Evolutionary conservation across 92 coral and sea anemone species (phyloP).

Genomic region (Epizoanthus stellaris): DNA sequence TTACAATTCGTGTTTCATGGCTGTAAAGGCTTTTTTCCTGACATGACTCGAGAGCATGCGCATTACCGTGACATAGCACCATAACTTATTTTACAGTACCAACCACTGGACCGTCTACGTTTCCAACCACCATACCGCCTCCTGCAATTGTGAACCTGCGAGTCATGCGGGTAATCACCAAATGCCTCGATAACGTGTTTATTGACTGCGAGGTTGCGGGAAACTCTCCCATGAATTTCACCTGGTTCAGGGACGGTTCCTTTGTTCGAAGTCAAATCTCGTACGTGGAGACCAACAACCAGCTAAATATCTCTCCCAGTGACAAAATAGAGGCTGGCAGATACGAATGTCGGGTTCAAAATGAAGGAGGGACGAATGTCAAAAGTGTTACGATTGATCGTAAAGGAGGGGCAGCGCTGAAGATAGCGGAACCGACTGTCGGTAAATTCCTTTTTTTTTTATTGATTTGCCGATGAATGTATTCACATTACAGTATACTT

Average conservation of each 20-base stretch:
- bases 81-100: not conserved
- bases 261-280: not conserved
- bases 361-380: not conserved
- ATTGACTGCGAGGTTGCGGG: conserved; percentile 12
- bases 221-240: not conserved
- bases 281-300: not conserved
- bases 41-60: no score
- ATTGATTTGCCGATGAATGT: not conserved
- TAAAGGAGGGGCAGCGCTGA: not conserved
- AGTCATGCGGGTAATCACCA: not conserved
- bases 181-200: not conserved
- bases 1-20: no score
- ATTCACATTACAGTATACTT: not conserved
- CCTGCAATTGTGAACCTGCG: conserved; percentile 1
- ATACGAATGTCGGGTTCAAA: conserved; percentile 5
- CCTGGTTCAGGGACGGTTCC: conserved; percentile 7
- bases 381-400: not conserved
- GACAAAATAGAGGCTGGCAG: not conserved
- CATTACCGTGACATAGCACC: no score
- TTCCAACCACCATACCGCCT: conserved; percentile 4
- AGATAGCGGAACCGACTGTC: not conserved
- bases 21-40: no score
- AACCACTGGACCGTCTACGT: not conserved
- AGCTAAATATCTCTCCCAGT: not conserved
- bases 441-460: not conserved